Evolutionary conservation across 2,797 vertebrate species (phyloP), one percentile per base, ranked within the genome.

Genomic region (Oophaga sylvatica): DNA sequence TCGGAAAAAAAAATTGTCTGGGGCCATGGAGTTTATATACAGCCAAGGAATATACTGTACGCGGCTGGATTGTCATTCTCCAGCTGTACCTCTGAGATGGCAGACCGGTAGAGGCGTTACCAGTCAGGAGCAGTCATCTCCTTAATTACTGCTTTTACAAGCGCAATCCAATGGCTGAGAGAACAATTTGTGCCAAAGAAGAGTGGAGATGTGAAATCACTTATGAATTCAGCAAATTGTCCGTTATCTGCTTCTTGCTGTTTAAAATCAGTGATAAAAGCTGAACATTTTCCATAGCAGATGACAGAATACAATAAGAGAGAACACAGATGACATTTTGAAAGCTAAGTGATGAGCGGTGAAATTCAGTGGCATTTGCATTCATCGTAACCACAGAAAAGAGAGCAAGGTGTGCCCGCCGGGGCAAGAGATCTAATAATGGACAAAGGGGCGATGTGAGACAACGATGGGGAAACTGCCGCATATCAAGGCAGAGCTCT

Each of bases 251-350:
- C 77, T 31, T 31, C 78, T 80, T 62, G 78, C 29, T 60, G 78
- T 22, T 56, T 62, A 80, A 20, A 80, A 80, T 80, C 31, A 53
- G 45, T n/a, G 45, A 80, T 35, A 80, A 80, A 80, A 62, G 56
- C 78, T 31, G 57, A 80, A 20, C 29, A 29, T 60, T 60, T 29
- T 35, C 26, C 35, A 5, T 26, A 26, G 57, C 56, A 22, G 3
- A 62, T 80, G 57, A 60, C 77, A 60, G 77, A 5, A 29, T 26
- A 78, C 22, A 57, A 17, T 78, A 59, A 17, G 26, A 57, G 10
- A 53, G 78, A 41, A 62, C 57, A 41, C 17, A 35, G 17, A 80
- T 62, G 56, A 60, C 78, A 62, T 19, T 57, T 26, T 8, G 12
- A 78, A 31, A 60, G 59, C 56, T 56, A 26, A 16, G 22, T 77